Percentiles rank a stretch among this genome's conserved stretches.
phyloP scores from a whole-genome alignment of 2,888 invertebrate species.

The Microdon myrmicae region DNA sequence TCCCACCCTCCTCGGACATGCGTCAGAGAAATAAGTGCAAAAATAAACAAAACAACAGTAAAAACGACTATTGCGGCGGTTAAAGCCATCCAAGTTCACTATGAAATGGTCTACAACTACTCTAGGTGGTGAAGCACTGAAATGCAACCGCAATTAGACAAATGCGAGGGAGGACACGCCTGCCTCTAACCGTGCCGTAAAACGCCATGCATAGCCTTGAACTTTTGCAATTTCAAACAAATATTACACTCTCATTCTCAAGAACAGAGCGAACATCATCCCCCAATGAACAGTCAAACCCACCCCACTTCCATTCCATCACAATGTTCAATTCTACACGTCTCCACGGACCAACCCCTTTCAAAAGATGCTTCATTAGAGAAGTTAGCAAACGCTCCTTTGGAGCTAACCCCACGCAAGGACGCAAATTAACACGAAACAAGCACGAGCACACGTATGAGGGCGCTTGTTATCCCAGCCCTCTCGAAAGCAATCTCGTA shows the following conservation, averaged over 20 bases:
- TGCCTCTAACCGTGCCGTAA: too few species aligned
- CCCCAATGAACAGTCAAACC: not conserved
- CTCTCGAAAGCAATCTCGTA: too few species aligned
- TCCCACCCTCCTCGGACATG: constrained; percentile 14
- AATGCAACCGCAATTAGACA: constrained; percentile 48
- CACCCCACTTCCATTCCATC: not conserved
- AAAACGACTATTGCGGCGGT: constrained; percentile 5
- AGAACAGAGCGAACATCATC: not conserved
- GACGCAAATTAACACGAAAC: constrained; percentile 32
- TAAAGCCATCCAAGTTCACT: constrained; percentile 44
- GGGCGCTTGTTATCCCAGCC: constrained; percentile 32
- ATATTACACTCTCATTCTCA: not conserved
- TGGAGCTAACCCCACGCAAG: not conserved
- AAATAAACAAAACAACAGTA: not conserved
- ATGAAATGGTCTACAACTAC: not conserved
- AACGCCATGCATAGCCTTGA: constrained; percentile 47
- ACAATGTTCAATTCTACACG: not conserved
- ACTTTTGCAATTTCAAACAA: constrained; percentile 31
- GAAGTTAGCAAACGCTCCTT: constrained; percentile 34
- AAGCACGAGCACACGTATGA: constrained; percentile 35
- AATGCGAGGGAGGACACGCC: constrained; percentile 29
- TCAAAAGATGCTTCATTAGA: constrained; percentile 42
- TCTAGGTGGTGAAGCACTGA: constrained; percentile 29
- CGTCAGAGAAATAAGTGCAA: constrained; percentile 7
- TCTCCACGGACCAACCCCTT: constrained; percentile 4